Conservation (phyloP, 92 coral and sea anemone species). For the Actinostola sp. region DNA sequence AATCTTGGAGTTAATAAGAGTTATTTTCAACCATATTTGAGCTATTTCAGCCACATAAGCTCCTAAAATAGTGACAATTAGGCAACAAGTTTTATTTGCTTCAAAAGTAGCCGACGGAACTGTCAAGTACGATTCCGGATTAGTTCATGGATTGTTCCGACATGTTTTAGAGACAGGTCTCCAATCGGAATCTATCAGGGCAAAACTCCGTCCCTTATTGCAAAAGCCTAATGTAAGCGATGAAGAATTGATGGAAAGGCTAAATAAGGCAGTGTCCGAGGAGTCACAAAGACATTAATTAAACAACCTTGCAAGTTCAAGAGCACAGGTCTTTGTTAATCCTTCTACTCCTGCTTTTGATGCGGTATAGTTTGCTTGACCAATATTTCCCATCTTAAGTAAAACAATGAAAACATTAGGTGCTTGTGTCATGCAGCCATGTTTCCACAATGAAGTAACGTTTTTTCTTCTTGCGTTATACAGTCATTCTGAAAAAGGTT, state of each 20-base stretch:
- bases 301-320: slow-evolving; percentile 79
- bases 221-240: slow-evolving; percentile 50
- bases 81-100: slow-evolving; percentile 50
- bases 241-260: slow-evolving; percentile 42
- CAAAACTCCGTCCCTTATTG: slow-evolving; percentile 49
- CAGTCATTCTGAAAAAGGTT: no score
- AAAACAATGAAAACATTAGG: neutral
- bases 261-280: slow-evolving; percentile 36
- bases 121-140: slow-evolving; percentile 42
- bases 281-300: neutral
- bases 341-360: slow-evolving; percentile 97
- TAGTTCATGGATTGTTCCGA: slow-evolving; percentile 53
- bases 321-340: slow-evolving; percentile 86
- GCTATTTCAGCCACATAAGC: no score
- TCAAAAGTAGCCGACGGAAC: slow-evolving; percentile 48
- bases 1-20: no score
- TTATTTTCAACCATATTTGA: no score
- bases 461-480: no score
- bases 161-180: slow-evolving; percentile 63
- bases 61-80: no score
- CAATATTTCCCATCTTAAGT: slow-evolving; percentile 86
- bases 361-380: slow-evolving; percentile 95
- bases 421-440: neutral
- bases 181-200: slow-evolving; percentile 47
- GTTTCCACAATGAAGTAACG: no score